Evolutionary conservation across 1,140 invertebrate genomes (phyloP), one percentile per base, ranked within the genome.

Genomic region (Thalassaphorura encarpata): DNA sequence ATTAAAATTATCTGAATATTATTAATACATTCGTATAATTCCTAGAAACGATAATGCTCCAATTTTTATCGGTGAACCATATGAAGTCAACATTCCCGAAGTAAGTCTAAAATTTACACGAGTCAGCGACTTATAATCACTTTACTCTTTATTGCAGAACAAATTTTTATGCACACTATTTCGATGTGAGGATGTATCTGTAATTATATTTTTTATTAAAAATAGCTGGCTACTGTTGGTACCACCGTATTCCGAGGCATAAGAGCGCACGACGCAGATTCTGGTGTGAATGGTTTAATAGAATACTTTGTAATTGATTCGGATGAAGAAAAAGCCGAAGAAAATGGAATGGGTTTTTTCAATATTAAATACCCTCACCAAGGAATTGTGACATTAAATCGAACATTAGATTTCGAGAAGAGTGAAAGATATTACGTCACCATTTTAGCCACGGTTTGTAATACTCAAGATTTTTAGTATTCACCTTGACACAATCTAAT

Each of bases 341-440:
- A 79, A 5, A 87, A 92, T 71, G 88, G 87, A 18, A 86, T 81
- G 69, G 81, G 82, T 19, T 83, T 79, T 66, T 91, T 93, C 71
- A 78, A 82, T 54, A 90, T 91, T 71, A 85, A 87, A 51, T 77
- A 88, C 64, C 88, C 89, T 5, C 88, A 92, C 72, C 87, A 90
- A 71, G 89, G 89, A 58, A 83, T 88, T 67, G 82, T 94, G 55
- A 89, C 86, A 11, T 82, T 94, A n/a, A 87, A 87, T 67, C 82
- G 84, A 63, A 87, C 81, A 26, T 75, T 94, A 64, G 89, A 94
- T 73, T 94, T 84, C 70, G 89, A 94, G 69, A 83, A 80, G 67
- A 87, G 83, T n/a, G 83, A 89, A 69, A 79, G 84, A 63, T 92
- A 89, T 72, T 83, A 89, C 68, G 80, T 94, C 68, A 91, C 87